Evolutionary conservation across 1,140 invertebrate genomes (phyloP), one percentile per base, ranked within the genome.

Genomic region (Drosophila guanche): DNA sequence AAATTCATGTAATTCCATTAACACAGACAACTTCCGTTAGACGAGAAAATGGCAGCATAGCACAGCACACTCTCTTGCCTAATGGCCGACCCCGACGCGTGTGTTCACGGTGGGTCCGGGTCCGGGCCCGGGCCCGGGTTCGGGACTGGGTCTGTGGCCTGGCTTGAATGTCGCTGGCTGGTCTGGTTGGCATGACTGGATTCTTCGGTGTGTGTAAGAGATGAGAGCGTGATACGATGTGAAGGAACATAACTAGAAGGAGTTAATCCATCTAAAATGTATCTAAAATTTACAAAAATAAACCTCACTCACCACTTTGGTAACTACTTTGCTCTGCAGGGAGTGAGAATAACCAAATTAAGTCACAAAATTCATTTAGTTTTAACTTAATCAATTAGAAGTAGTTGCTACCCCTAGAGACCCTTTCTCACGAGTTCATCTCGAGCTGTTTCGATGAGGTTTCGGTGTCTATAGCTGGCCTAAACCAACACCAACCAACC

Each of bases 1-100:
- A 81, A 83, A 83, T 83, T 83, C 79, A 79, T 83, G 79, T 83
- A 83, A 83, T 83, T 83, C 79, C 79, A 83, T 83, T 83, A 83
- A 83, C 74, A 83, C 79, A 83, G 79, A 83, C 74, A 83, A 84
- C 79, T 78, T 83, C 79, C 79, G 79, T 62, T 84, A 61, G 62
- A 71, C 33, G 57, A 77, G 78, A 66, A 84, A 83, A 83, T 84
- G 79, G 70, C 56, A 66, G 78, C 68, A 69, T 46, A 72, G 16
- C 16, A 20, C 16, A 20, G 16, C 16, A 61, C 71, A 76, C 78
- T 60, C 67, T 56, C 46, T 58, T 48, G 77, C 45, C 76, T 83
- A 83, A 83, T 83, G 79, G 79, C 54, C 72, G 54, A 68, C 45
- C 47, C 58, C 55, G 60, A 63, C 54, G 68, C 59, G 43, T 40